A percentile compares a stretch with the other conserved stretches of the same genome.
Evolutionary conservation across 2,888 invertebrate species (phyloP).

Genomic region (Calephelis perditalis): DNA sequence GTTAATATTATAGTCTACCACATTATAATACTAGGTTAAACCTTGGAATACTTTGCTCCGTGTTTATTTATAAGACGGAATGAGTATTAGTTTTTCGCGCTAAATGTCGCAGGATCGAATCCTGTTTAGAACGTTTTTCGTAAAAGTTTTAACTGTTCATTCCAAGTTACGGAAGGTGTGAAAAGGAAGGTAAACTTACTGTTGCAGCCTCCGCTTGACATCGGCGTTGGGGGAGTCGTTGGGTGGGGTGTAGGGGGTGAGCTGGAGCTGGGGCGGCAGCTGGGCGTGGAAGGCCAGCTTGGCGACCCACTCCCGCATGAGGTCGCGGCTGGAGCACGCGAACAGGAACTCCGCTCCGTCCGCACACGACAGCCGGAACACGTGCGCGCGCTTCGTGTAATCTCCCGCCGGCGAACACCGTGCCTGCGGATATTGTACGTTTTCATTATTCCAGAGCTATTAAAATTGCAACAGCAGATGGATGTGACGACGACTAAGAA

Average conservation of each 20-base stretch:
- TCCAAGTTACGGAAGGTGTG: background rate
- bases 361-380: constrained; percentile 90
- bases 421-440: constrained; percentile 74
- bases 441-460: no score
- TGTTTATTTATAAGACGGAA: no score
- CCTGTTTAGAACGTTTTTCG: no score
- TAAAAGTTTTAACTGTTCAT: background rate
- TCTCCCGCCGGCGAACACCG: constrained; percentile 92
- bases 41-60: no score
- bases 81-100: no score
- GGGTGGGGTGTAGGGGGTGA: constrained; percentile 85
- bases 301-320: constrained; percentile 93
- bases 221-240: constrained; percentile 68
- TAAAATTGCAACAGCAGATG: no score
- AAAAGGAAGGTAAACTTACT: constrained; percentile 34
- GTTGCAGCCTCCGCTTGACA: constrained; percentile 50
- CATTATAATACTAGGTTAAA: no score
- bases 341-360: constrained; percentile 97
- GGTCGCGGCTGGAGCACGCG: constrained; percentile 83
- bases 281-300: constrained; percentile 96
- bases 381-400: constrained; percentile 96
- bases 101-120: no score
- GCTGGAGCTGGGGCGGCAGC: constrained; percentile 92
- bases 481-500: background rate
- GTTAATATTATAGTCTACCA: no score